Evolutionary conservation across 2,797 vertebrate species (phyloP), one percentile per base, ranked within the genome.

Genomic region (Chelidonichthys spinosus): DNA sequence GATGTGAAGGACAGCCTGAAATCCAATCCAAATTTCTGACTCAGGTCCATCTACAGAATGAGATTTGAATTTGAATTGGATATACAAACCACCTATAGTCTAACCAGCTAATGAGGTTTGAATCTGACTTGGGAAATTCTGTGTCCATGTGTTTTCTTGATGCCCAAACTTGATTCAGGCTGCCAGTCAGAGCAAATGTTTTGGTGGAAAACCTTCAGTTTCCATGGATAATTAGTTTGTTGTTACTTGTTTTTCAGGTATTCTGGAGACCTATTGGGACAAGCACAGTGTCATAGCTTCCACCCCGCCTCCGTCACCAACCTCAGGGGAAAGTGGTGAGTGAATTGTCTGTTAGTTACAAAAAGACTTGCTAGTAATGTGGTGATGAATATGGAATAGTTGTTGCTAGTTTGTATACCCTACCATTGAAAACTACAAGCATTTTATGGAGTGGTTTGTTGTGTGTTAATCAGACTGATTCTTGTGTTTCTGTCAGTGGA

Each of bases 201-300:
- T 69, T 25, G 11, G 32, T 53, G 6, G 7, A 15, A 66, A 78
- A 10, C 1, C 25, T 52, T 55, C 7, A 52, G 10, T 37, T 9
- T 14, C 7, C 54, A 15, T 60, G 2, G 4, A 5, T 78, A 54
- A 72, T 40, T 37, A 9, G 7, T 7, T 47, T 49, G 0, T 61
- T 39, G 44, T 73, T 4, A 54, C 10, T 68, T 62, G 52, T 54
- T 62, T 72, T 78, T 18, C 86, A 99, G 98, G 97, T 87, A 98
- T 99, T 82, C 90, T 99, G 83, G 98, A 99, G 93, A 97, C 96
- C 5, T 97, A 98, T 65, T 99, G 98, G 98, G 96, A 99, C 90
- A 99, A 99, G 76, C 96, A 99, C 95, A 98, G 96, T 14, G 94
- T 98, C 77, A 97, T 96, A 53, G 95, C 96, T 52, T 96, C 97